A percentile compares a stretch with the other conserved stretches of the same genome.
Conservation (phyloP, 2,113 vertebrate species). For the Ivindomyrus marchei region DNA sequence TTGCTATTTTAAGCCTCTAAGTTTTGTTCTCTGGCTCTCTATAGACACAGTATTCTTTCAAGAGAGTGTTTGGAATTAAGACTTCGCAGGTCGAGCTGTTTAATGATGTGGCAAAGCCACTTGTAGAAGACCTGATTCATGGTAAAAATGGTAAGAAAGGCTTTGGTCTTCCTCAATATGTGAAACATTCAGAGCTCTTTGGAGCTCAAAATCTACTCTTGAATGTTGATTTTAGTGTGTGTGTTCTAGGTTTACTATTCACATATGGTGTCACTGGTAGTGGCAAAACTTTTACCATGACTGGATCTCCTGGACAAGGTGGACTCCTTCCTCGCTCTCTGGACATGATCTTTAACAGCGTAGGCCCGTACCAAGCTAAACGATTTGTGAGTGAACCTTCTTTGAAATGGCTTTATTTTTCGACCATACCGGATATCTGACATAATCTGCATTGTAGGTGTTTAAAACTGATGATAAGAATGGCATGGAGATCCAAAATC, state of each 20-base stretch:
- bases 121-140: conserved; percentile 84
- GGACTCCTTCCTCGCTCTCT: conserved; percentile 87
- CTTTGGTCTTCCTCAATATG: neutral
- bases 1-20: neutral
- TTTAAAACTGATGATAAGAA: conserved; percentile 95
- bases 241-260: conserved; percentile 80
- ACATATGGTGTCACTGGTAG: conserved; percentile 94
- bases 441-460: conserved; percentile 58
- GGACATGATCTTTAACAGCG: conserved; percentile 92
- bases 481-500: conserved; percentile 82
- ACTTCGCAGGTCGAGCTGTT: conserved; percentile 80
- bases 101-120: conserved; percentile 76
- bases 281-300: conserved; percentile 96
- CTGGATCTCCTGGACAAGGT: conserved; percentile 81
- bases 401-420: neutral
- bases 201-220: neutral
- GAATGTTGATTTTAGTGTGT: neutral
- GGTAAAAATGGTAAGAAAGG: conserved; percentile 79
- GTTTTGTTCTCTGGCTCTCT: neutral
- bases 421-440: neutral
- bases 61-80: conserved; percentile 79
- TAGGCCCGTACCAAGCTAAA: conserved; percentile 82
- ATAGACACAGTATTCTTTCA: conserved; percentile 90
- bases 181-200: neutral
- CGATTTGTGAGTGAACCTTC: conserved; percentile 69